Evolutionary conservation across 2,113 vertebrate species (phyloP).

Genomic region (Calypte anna): DNA sequence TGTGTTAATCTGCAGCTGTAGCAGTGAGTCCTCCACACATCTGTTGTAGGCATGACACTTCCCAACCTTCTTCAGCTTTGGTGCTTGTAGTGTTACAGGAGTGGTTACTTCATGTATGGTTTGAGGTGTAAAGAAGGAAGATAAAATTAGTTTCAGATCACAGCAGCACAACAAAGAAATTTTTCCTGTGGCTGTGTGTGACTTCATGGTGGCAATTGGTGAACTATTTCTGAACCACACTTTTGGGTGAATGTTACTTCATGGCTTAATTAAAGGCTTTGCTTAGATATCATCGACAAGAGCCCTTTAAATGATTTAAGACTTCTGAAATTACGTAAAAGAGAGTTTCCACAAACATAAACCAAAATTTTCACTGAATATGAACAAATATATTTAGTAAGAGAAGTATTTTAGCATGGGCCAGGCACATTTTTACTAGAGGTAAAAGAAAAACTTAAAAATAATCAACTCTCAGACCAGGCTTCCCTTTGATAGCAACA

Average conservation of each 20-base stretch:
- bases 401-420: neutral
- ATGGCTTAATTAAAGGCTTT: neutral
- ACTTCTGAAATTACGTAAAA: neutral
- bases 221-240: neutral
- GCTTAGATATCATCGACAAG: neutral
- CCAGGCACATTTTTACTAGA: neutral
- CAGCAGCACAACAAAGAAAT: neutral
- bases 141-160: neutral
- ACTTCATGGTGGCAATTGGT: neutral
- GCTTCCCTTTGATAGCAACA: conserved; percentile 16
- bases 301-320: neutral
- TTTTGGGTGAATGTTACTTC: neutral
- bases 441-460: neutral
- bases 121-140: neutral
- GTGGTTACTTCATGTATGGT: neutral
- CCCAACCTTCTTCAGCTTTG: neutral
- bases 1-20: neutral
- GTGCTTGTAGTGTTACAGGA: neutral
- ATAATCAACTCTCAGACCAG: neutral
- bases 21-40: neutral
- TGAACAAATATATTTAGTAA: neutral
- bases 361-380: conserved; percentile 3
- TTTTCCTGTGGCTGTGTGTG: neutral
- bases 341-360: neutral
- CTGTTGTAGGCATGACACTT: accelerated